Base-by-base conservation (phyloP, 2,113 vertebrate species). In the Muntiacus reevesi region DNA sequence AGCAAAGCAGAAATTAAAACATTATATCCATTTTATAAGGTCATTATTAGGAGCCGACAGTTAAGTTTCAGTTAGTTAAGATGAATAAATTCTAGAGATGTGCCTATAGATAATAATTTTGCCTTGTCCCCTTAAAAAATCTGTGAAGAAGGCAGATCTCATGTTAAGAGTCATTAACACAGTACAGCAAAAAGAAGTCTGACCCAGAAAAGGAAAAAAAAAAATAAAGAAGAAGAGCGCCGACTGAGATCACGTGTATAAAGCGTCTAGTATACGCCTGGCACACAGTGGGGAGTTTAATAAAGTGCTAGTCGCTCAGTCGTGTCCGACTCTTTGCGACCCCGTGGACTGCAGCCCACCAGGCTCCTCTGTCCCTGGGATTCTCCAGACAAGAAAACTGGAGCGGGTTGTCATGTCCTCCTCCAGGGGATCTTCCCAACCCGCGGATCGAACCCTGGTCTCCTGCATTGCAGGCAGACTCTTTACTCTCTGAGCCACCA, bases 391-490 rank as follows among this genome's bases (percentile, higher is more conserved):
- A 36, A 71, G 67, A 71, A 17, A 12, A 36, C n/a, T 71, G 19
- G n/a, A 71, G 67, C 1, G 2, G n/a, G 67, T 3, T 71, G 67
- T n/a, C n/a, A 40, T 23, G 19, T 5, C 67, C 4, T 40, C 9
- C 19, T 71, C 64, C 33, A 67, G 33, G 33, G 33, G 7, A 67
- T 19, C 47, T 67, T 67, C 64, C 33, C 9, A 17, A n/a, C 64
- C 64, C 7, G 5, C 16, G 16, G 16, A 10, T 19, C 1, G 8
- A 67, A n/a, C 8, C 16, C 16, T 3, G 0, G 8, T 8, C 64
- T 67, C 64, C 64, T 36, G 64, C 2, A 4, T 10, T 9, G 16
- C 33, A 21, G 64, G 64, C 64, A 67, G 33, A 36, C 33, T 67
- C 64, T 67, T 67, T 36, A 19, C 1, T 17, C 16, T 36, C 16